Percentiles rank a stretch among this genome's conserved stretches.
Conservation (phyloP, 2,113 vertebrate species). For the Manacus vitellinus region DNA sequence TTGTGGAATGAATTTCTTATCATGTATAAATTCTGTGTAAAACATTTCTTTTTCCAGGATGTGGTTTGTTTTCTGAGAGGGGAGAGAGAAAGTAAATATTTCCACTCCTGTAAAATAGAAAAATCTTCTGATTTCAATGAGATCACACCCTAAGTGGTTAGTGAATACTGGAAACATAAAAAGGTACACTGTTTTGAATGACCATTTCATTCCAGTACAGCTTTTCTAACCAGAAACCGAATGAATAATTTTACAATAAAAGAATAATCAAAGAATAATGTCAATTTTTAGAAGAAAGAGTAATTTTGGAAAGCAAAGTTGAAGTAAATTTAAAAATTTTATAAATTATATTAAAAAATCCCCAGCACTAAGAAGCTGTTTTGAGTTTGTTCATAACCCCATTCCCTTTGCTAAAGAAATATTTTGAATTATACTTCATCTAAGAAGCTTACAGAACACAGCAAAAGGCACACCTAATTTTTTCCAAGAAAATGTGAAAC, state of each 20-base stretch:
- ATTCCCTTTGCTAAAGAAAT: background rate
- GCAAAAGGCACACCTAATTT: background rate
- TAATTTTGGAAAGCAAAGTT: background rate
- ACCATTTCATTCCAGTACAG: conserved; percentile 36
- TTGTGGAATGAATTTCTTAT: conserved; percentile 81
- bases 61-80: conserved; percentile 63
- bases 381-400: background rate
- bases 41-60: conserved; percentile 59
- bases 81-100: conserved; percentile 57
- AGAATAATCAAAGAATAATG: background rate
- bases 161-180: conserved; percentile 47
- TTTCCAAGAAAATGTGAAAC: conserved; percentile 10
- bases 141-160: conserved; percentile 28
- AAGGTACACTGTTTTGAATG: conserved; percentile 32
- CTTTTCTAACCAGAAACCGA: background rate
- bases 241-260: background rate
- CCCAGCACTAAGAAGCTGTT: background rate
- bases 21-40: conserved; percentile 68
- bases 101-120: conserved; percentile 52
- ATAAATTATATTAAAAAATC: background rate
- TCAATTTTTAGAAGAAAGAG: background rate
- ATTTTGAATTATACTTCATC: background rate
- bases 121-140: conserved; percentile 58
- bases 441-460: background rate
- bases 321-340: background rate